phyloP scores from a whole-genome alignment of 2,888 invertebrate species.

The Rotaria socialis region DNA sequence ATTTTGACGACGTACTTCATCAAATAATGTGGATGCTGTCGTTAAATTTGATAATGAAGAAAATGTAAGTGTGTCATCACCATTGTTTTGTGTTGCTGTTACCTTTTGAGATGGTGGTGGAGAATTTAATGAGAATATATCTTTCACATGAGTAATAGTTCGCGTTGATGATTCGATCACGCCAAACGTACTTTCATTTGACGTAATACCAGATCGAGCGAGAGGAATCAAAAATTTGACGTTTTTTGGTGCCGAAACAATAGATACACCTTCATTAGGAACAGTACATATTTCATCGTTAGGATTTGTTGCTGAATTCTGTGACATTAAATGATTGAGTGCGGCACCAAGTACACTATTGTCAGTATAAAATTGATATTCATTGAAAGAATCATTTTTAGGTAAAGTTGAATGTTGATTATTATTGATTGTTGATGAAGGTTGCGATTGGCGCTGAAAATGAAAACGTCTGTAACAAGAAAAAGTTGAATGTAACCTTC shows the following conservation, averaged over 20 bases:
- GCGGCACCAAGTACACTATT: slow-evolving; percentile 27
- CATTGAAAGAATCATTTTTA: not conserved
- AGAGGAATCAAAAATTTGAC: slow-evolving; percentile 31
- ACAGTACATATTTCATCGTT: not conserved
- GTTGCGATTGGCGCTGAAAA: not conserved
- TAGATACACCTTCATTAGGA: not conserved
- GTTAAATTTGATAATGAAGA: not conserved
- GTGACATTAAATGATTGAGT: not conserved
- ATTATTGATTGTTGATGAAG: not conserved
- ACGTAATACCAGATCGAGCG: not conserved
- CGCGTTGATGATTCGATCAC: slow-evolving; percentile 22
- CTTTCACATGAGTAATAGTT: slow-evolving; percentile 8
- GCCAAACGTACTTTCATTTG: slow-evolving; percentile 13
- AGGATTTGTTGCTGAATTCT: not conserved
- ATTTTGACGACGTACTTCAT: not conserved
- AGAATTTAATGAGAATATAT: not conserved
- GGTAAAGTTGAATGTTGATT: not conserved
- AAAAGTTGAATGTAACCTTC: not conserved
- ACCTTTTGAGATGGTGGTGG: not conserved
- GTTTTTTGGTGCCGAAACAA: slow-evolving; percentile 1
- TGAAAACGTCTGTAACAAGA: not conserved
- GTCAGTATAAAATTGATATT: slow-evolving; percentile 15
- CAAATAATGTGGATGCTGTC: not conserved
- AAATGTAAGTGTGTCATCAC: not conserved
- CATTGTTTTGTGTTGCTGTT: not conserved